Conservation (phyloP, 2,888 invertebrate species). For the Girardia tigrina region DNA sequence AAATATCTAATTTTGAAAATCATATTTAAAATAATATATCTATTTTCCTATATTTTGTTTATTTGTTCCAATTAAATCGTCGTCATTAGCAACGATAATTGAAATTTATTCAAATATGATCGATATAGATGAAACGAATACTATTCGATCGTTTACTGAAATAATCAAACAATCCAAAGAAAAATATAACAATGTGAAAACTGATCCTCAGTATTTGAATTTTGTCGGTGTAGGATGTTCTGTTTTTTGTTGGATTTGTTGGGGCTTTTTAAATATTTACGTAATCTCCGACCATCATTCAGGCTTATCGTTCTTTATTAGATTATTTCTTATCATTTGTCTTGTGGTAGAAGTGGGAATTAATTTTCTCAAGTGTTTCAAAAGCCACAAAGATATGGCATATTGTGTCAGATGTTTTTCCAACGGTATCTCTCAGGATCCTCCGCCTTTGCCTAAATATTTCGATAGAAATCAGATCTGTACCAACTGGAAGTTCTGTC, state of each 20-base stretch:
- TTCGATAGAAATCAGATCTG: neutral
- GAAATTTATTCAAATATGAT: neutral
- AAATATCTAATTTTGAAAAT: too few relatives aligned
- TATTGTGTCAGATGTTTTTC: neutral
- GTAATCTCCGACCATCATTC: neutral
- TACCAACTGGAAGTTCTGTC: constrained; percentile 13
- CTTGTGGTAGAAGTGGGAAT: neutral
- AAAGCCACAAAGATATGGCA: neutral
- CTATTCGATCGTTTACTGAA: neutral
- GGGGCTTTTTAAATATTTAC: neutral
- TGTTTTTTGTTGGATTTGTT: neutral
- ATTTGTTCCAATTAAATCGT: neutral
- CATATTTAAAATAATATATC: too few relatives aligned
- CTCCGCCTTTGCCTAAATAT: neutral
- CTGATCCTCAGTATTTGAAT: neutral
- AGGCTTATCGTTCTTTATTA: neutral
- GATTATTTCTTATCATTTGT: neutral
- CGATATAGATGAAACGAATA: neutral
- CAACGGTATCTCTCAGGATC: constrained; percentile 5
- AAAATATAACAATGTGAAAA: neutral
- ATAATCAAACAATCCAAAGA: neutral
- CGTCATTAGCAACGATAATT: neutral
- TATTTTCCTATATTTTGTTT: neutral
- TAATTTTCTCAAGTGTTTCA: neutral
- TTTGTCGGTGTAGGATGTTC: neutral